Conservation (phyloP, 2,888 invertebrate genomes). For the Xanthia togata region DNA sequence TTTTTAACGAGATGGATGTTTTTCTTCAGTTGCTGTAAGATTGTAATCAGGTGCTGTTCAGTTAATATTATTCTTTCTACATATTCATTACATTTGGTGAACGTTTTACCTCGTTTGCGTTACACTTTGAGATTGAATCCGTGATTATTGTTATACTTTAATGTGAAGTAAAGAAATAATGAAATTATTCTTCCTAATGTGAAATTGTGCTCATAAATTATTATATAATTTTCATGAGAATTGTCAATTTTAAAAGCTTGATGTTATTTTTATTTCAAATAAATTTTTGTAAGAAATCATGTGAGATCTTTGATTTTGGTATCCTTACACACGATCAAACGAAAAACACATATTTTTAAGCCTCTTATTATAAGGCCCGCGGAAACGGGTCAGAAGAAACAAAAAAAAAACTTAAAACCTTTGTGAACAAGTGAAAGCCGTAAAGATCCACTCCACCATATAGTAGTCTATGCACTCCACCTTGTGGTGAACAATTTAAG, state of each 20-base stretch:
- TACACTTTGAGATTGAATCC: conserved; percentile 75
- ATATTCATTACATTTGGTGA: conserved; percentile 53
- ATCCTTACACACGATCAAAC: background rate
- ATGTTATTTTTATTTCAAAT: conserved; percentile 89
- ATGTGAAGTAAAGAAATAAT: conserved; percentile 75
- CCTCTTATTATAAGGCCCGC: background rate
- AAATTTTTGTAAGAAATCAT: conserved; percentile 85
- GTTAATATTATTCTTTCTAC: conserved; percentile 48
- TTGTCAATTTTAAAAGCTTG: conserved; percentile 89
- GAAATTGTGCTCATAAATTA: conserved; percentile 89
- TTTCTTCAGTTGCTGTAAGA: conserved; percentile 48
- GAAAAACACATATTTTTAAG: background rate
- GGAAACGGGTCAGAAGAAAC: background rate
- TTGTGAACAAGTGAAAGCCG: background rate
- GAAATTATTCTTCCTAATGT: conserved; percentile 82
- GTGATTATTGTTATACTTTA: conserved; percentile 76
- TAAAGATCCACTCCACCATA: background rate
- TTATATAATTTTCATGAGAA: conserved; percentile 85
- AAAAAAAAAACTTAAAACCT: background rate
- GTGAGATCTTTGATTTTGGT: conserved; percentile 55
- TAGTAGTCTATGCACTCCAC: no score
- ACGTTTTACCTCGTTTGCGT: conserved; percentile 62
- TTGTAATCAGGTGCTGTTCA: conserved; percentile 58
- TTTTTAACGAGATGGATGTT: conserved; percentile 46
- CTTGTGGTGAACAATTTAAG: background rate